These are phyloP conservation scores for Enteromius radiatus DNA, from an alignment of 2,797 vertebrate species.

Conservation along the genomic window DNA sequence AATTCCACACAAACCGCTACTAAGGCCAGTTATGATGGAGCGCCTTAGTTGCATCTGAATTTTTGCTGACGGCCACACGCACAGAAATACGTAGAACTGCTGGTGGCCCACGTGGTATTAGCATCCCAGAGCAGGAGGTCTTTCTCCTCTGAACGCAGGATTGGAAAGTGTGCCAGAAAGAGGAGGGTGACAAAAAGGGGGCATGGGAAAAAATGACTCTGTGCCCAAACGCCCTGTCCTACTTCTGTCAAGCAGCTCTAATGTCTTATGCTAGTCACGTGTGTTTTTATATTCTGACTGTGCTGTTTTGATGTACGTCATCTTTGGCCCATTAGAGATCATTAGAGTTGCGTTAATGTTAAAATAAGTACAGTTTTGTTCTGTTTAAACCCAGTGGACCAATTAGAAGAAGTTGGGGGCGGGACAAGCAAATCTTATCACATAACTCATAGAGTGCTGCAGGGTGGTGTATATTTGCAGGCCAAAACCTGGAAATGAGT, in stretches of 20 bases:
- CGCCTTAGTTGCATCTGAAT: neutral
- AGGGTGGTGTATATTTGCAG: neutral
- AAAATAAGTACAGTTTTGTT: neutral
- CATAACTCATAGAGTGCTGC: neutral
- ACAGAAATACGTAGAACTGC: conserved; percentile 31
- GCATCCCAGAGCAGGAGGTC: conserved; percentile 33
- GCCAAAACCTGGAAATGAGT: neutral
- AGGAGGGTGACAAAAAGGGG: conserved; percentile 26
- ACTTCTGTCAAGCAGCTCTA: conserved; percentile 27
- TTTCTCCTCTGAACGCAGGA: conserved; percentile 11
- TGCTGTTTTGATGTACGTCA: conserved; percentile 7
- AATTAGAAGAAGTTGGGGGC: neutral
- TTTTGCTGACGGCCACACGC: conserved; percentile 29
- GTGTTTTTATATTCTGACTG: neutral
- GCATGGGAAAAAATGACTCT: conserved; percentile 44
- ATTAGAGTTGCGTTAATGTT: neutral
- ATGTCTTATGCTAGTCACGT: conserved; percentile 6
- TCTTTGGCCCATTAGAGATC: too few species aligned
- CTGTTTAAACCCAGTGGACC: neutral
- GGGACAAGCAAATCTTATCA: neutral
- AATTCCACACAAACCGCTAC: neutral
- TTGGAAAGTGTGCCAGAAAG: conserved; percentile 30
- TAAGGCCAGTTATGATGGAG: neutral
- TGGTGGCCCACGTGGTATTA: conserved; percentile 10
- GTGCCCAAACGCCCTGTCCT: conserved; percentile 42